Conservation (phyloP, 2,797 vertebrate genomes). For the Ammospiza maritima region DNA sequence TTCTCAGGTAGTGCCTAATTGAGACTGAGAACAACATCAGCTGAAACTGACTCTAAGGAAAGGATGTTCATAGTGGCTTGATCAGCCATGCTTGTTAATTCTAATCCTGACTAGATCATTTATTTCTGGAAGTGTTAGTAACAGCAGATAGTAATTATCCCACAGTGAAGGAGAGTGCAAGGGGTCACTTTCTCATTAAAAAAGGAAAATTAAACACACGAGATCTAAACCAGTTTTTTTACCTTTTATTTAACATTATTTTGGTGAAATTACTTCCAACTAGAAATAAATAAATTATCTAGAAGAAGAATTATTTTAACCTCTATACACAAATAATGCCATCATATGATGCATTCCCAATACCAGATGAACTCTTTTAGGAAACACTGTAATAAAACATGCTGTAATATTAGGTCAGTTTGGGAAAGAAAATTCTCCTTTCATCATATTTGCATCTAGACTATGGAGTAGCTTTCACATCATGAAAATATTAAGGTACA, state of each 20-base stretch:
- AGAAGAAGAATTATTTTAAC: background rate
- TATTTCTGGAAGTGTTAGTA: conserved; percentile 62
- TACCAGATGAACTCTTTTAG: background rate
- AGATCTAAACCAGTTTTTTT: conserved; percentile 9
- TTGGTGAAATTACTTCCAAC: background rate
- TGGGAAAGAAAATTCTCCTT: background rate
- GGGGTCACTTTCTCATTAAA: conserved; percentile 53
- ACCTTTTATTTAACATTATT: conserved; percentile 19
- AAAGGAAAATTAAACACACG: conserved; percentile 27
- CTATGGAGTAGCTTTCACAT: background rate
- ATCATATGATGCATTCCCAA: background rate
- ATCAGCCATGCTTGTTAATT: conserved; percentile 56
- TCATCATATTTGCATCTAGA: background rate
- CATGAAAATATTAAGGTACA: background rate
- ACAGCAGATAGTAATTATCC: conserved; percentile 64
- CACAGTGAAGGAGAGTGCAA: conserved; percentile 39
- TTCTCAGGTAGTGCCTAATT: background rate
- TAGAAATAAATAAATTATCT: background rate
- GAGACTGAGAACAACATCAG: conserved; percentile 1
- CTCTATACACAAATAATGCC: background rate
- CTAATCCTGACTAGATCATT: conserved; percentile 38
- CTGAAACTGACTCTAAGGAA: conserved; percentile 30
- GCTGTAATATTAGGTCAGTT: background rate
- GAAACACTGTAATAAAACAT: background rate
- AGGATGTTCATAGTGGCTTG: background rate